Evolutionary conservation across 2,113 vertebrate genomes (phyloP), one percentile per base, ranked within the genome.

Genomic region (Hymenochirus boettgeri): DNA sequence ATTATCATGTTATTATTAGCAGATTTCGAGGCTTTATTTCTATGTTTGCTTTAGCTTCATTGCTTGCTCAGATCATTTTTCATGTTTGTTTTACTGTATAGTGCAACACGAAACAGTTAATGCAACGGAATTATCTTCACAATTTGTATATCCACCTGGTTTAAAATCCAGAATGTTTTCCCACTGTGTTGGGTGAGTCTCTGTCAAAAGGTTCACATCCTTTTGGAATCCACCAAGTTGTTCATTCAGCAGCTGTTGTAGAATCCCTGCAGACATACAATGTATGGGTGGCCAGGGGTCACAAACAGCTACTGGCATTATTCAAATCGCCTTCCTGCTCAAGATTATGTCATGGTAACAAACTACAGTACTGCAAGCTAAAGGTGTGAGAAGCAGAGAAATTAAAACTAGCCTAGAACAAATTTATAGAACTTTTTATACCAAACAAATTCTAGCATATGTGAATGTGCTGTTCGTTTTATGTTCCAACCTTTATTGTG

Each of bases 281-380:
- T 74, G 74, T 48, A 45, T 0, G 1, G 71, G 63, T 70, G 69
- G 75, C 75, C 71, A 62, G 56, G 58, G 62, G 74, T 75, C 73
- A 15, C 22, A 53, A 66, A 29, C 80, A 86, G 79, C 79, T 72
- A 73, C 77, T 72, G 77, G 77, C 81, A 81, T 73, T 79, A 83
- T 83, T 80, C 76, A 77, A 88, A 92, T 92, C 90, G 83, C 71
- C 73, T 77, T 82, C 74, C 81, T 77, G 64, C 55, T 57, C 71
- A 62, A 61, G 71, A 55, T 77, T 78, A 81, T 72, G 66, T 85
- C 84, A 82, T 85, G 80, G 86, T 77, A 86, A 91, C 86, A 70
- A 73, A 83, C 80, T 74, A 79, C 65, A 4, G 62, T 76, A 79
- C 77, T 86, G 73, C 76, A 81, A 60, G 55, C 19, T 74, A 73